Conservation (phyloP, 2,888 invertebrate species). For the Xestia sexstrigata region DNA sequence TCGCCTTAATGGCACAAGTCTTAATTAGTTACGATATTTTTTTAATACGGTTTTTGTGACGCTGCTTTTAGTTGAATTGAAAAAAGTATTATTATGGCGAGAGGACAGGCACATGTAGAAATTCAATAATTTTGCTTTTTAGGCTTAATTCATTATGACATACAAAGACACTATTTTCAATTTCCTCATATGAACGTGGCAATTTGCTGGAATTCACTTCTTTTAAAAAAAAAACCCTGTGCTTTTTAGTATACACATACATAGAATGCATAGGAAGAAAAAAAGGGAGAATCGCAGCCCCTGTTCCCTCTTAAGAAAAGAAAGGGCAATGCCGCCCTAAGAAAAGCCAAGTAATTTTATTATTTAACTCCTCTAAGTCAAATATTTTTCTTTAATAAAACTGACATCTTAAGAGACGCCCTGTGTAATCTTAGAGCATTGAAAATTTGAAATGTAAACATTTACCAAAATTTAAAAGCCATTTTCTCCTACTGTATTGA, state of each 20-base stretch:
- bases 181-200: constrained; percentile 12
- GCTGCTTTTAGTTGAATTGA: not conserved
- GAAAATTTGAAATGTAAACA: not conserved
- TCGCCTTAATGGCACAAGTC: constrained; percentile 12
- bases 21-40: constrained; percentile 7
- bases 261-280: not conserved
- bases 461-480: not conserved
- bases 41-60: not conserved
- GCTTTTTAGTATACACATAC: not conserved
- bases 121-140: constrained; percentile 11
- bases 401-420: not conserved
- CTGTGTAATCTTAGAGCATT: constrained; percentile 1
- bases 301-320: not conserved
- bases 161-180: not conserved
- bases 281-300: too few relatives aligned
- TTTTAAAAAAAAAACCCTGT: not conserved
- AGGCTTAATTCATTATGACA: not conserved
- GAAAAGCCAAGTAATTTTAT: not conserved
- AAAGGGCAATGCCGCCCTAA: not conserved
- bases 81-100: not conserved
- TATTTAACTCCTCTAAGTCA: not conserved
- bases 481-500: not conserved
- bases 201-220: not conserved
- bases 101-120: not conserved
- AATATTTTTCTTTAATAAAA: not conserved